A percentile compares a stretch with the other conserved stretches of the same genome.
phyloP scores from a whole-genome alignment of 2,797 vertebrate genomes.

The Macropodus opercularis region DNA sequence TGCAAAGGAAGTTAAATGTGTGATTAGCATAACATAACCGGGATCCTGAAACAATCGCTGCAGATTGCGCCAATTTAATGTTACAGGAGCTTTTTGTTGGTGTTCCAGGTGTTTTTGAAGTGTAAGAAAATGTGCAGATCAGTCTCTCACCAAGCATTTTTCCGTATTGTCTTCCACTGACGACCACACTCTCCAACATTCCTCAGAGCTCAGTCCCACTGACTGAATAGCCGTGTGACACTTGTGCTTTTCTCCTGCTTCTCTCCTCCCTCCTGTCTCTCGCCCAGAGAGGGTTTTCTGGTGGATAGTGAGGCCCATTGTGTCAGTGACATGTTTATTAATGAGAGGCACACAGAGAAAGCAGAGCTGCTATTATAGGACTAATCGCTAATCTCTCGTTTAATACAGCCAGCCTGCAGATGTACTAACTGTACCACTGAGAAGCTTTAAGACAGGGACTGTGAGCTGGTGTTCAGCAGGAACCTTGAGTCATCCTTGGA shows the following conservation, averaged over 20 bases:
- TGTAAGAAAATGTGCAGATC: slow-evolving; percentile 20
- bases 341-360: slow-evolving; percentile 69
- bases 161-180: slow-evolving; percentile 35
- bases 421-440: slow-evolving; percentile 40
- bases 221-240: slow-evolving; percentile 60
- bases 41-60: background rate
- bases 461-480: slow-evolving; percentile 13
- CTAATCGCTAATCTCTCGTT: slow-evolving; percentile 77
- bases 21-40: background rate
- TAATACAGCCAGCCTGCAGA: slow-evolving; percentile 66
- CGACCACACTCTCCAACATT: slow-evolving; percentile 64
- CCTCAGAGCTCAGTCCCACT: slow-evolving; percentile 66
- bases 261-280: slow-evolving; percentile 40
- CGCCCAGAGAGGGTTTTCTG: slow-evolving; percentile 51
- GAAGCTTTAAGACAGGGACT: slow-evolving; percentile 40
- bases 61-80: slow-evolving; percentile 2
- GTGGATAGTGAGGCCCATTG: slow-evolving; percentile 81
- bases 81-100: background rate
- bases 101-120: background rate
- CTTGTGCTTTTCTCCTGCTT: slow-evolving; percentile 43
- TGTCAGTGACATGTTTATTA: slow-evolving; percentile 83
- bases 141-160: slow-evolving; percentile 35
- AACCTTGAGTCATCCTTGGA: slow-evolving; percentile 14
- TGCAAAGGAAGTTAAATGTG: slow-evolving; percentile 1
- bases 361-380: slow-evolving; percentile 64